Evolutionary conservation across 2,113 vertebrate genomes (phyloP).

Genomic region (Todiramphus chloris): DNA sequence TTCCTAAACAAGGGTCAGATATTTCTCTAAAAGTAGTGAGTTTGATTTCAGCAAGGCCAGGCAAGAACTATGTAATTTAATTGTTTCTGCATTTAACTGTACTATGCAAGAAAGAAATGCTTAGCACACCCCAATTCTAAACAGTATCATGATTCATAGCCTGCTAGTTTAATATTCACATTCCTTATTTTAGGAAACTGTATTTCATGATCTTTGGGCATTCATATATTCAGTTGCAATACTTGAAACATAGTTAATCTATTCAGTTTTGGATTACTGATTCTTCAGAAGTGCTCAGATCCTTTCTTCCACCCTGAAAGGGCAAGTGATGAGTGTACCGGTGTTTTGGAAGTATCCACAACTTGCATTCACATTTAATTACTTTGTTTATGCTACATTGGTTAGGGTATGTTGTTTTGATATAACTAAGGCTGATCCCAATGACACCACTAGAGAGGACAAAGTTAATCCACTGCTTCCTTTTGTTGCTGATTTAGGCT

Average conservation of each 20-base stretch:
- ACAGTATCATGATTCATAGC: not conserved
- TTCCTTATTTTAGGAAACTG: not conserved
- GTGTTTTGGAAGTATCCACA: not conserved
- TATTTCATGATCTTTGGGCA: not conserved
- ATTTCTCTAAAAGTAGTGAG: not conserved
- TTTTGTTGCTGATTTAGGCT: constrained; percentile 27
- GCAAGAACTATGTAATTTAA: not conserved
- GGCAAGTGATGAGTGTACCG: not conserved
- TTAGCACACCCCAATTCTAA: not conserved
- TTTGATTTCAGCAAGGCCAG: not conserved
- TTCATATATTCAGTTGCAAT: not conserved
- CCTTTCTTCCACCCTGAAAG: not conserved
- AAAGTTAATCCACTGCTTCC: constrained; percentile 9
- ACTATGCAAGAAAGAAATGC: not conserved
- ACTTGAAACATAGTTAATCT: not conserved
- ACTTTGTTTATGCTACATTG: not conserved
- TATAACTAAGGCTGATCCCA: constrained; percentile 5
- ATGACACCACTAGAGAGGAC: not conserved
- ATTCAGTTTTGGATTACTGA: not conserved
- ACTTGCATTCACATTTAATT: not conserved
- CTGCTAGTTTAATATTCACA: not conserved
- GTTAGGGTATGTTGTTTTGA: not conserved
- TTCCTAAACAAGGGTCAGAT: not conserved
- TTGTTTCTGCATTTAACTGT: not conserved
- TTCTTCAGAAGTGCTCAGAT: not conserved